Percentiles rank a stretch among this genome's conserved stretches.
These are phyloP conservation scores for Pangasianodon gigas DNA, from an alignment of 2,113 vertebrate species.

Conservation along the genomic window DNA sequence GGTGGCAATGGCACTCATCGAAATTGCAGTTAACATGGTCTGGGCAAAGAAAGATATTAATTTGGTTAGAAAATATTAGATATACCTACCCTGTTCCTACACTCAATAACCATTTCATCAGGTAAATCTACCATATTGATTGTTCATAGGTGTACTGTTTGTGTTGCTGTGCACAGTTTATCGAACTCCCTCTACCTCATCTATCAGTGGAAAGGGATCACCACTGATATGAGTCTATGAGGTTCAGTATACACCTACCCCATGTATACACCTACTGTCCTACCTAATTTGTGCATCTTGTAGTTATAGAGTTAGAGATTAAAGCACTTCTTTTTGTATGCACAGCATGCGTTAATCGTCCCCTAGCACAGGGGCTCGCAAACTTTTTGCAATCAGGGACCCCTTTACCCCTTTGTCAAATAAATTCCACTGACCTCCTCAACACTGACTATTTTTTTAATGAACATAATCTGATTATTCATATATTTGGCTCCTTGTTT, in stretches of 20 bases:
- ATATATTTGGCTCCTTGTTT: no score
- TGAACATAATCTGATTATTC: no score
- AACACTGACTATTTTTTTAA: no score
- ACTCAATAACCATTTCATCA: background rate
- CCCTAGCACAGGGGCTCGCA: background rate
- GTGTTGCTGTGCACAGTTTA: background rate
- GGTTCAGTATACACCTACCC: background rate
- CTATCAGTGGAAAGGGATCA: background rate
- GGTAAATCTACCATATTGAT: background rate
- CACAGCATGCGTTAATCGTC: background rate
- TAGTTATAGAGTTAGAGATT: background rate
- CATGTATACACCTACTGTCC: background rate
- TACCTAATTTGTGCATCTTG: background rate
- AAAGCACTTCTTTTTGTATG: background rate
- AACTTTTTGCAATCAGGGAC: background rate
- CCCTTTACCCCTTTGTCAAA: no score
- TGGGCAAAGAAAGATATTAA: slow-evolving; percentile 53
- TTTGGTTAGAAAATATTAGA: slow-evolving; percentile 3
- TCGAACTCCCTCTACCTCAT: background rate
- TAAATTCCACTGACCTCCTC: no score
- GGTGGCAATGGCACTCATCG: slow-evolving; percentile 98
- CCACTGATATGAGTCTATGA: background rate
- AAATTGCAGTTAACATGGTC: slow-evolving; percentile 99
- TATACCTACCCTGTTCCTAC: background rate
- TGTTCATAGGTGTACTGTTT: background rate